A percentile compares a stretch with the other conserved stretches of the same genome.
These are phyloP conservation scores for Sphinx pinastri DNA, from an alignment of 2,888 invertebrate genomes.

Conservation along the genomic window DNA sequence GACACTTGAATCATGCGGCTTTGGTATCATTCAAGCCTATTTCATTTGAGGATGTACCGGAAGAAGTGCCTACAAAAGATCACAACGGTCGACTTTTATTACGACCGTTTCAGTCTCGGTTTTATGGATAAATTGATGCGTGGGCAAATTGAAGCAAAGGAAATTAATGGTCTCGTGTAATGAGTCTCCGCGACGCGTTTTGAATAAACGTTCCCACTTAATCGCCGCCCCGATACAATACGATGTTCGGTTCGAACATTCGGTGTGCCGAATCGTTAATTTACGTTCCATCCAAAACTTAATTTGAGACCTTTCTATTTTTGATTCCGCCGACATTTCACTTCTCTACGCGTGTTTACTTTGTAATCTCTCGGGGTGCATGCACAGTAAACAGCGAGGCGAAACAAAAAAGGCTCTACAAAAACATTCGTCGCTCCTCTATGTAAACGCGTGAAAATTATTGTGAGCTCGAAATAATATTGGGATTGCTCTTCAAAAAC, in stretches of 20 bases:
- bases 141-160: constrained; percentile 38
- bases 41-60: constrained; percentile 36
- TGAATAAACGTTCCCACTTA: constrained; percentile 24
- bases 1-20: constrained; percentile 31
- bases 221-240: constrained; percentile 31
- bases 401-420: constrained; percentile 61
- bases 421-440: constrained; percentile 65
- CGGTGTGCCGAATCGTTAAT: constrained; percentile 35
- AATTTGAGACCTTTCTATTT: constrained; percentile 30
- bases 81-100: constrained; percentile 42
- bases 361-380: constrained; percentile 48
- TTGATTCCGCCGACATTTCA: constrained; percentile 9
- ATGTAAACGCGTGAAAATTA: constrained; percentile 75
- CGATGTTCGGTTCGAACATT: constrained; percentile 31
- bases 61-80: constrained; percentile 44
- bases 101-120: constrained; percentile 39
- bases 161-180: constrained; percentile 43
- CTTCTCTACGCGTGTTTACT: constrained; percentile 37
- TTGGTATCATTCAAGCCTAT: constrained; percentile 34
- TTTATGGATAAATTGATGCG: constrained; percentile 48
- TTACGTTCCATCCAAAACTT: constrained; percentile 40
- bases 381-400: constrained; percentile 59
- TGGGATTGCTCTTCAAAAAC: constrained; percentile 75
- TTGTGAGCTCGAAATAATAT: constrained; percentile 80
- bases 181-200: constrained; percentile 37